Evolutionary conservation across 2,113 vertebrate species (phyloP), one percentile per base, ranked within the genome.

Genomic region (Colistium nudipinnis): DNA sequence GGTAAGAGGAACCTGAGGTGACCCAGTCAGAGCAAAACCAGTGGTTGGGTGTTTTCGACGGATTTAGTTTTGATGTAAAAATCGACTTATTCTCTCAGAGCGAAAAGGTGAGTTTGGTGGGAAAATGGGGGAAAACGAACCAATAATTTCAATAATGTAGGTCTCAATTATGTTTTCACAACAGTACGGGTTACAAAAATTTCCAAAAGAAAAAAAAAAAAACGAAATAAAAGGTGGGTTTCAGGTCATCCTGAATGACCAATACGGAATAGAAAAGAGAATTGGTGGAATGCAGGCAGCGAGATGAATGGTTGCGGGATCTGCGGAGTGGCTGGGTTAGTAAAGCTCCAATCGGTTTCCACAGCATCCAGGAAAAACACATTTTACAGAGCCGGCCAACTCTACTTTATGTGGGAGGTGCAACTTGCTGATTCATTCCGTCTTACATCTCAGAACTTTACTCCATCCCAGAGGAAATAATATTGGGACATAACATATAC

Each of bases 321-420:
- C 30, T 62, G 59, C 54, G 67, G 72, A 70, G 52, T 54, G 63
- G 59, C 75, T 76, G 65, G 63, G 51, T 10, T 24, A 72, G 69
- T 66, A 60, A 73, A 75, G 48, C 70, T 66, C 41, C 44, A 64
- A 83, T 79, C 82, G 55, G 74, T 77, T 85, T 70, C 61, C 63
- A 55, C 65, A 63, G 73, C 63, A 73, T 53, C 48, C 70, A 76
- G 57, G 41, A 61, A 83, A n/a, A 81, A 73, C 57, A 70, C 62
- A 74, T 74, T 81, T 79, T 35, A 71, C 43, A 48, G 51, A 68
- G 56, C 80, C 72, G 64, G 57, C 44, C 12, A 20, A 54, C 24
- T 14, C 39, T 43, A 44, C 62, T n/a, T n/a, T n/a, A 39, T 59
- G 27, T 59, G 27, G 28, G 53, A 22, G 51, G 49, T 24, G 6